phyloP scores from a whole-genome alignment of 2,113 vertebrate species.

The Leucoraja erinaceus region DNA sequence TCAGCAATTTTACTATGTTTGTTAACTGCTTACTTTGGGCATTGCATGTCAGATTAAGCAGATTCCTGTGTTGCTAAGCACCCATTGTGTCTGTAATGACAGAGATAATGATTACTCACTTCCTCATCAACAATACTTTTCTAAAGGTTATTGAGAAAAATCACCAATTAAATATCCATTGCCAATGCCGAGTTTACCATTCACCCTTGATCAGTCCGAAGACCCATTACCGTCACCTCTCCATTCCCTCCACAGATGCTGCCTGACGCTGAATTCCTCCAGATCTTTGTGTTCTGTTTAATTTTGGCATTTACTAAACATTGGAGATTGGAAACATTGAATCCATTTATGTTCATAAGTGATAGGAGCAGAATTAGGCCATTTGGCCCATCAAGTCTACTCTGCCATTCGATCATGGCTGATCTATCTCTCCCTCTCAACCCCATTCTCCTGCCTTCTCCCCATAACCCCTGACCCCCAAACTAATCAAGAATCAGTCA shows the following conservation, averaged over 20 bases:
- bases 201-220: no score
- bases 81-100: conserved; percentile 22
- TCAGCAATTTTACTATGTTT: conserved; percentile 40
- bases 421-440: no score
- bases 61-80: conserved; percentile 40
- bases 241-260: no score
- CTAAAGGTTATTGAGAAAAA: background rate
- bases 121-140: conserved; percentile 32
- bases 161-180: background rate
- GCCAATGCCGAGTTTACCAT: background rate
- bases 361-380: no score
- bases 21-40: conserved; percentile 14
- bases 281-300: no score
- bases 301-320: background rate
- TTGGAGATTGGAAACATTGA: background rate
- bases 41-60: conserved; percentile 25
- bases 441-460: no score
- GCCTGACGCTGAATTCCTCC: no score
- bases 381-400: no score
- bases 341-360: background rate
- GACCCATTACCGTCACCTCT: no score
- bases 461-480: no score
- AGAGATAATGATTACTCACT: background rate
- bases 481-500: no score
- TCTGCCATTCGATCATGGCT: no score